phyloP scores from a whole-genome alignment of 2,888 invertebrate species.

The Automeris io region DNA sequence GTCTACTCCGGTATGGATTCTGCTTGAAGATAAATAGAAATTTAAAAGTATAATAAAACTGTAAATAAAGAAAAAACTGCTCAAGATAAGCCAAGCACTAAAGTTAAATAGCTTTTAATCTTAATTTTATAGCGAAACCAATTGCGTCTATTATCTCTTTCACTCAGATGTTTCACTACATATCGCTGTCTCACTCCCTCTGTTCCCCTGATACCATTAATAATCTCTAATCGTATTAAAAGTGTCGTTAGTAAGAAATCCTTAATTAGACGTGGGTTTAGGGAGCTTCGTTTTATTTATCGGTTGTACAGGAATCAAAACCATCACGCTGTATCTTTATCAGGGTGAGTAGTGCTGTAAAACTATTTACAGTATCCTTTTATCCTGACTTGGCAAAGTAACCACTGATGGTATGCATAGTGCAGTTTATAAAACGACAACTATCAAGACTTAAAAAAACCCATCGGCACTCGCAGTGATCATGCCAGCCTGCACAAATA shows the following conservation, averaged over 20 bases:
- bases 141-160: constrained; percentile 14
- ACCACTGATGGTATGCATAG: too few species aligned
- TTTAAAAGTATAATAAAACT: too few species aligned
- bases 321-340: too few species aligned
- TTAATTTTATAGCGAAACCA: constrained; percentile 30
- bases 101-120: constrained; percentile 29
- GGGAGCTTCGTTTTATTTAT: constrained; percentile 7
- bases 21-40: too few species aligned
- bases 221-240: constrained; percentile 24
- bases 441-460: too few species aligned
- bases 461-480: too few species aligned
- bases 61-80: constrained; percentile 18
- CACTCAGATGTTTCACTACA: constrained; percentile 3
- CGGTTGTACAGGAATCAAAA: background rate
- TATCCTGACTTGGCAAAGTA: too few species aligned
- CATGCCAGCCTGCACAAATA: too few species aligned
- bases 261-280: constrained; percentile 26
- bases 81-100: constrained; percentile 21
- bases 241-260: constrained; percentile 24
- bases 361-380: too few species aligned
- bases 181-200: constrained; percentile 9
- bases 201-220: constrained; percentile 17
- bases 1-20: too few species aligned
- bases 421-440: too few species aligned
- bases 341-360: too few species aligned